Conservation (phyloP, 1,140 invertebrate genomes). For the Leptinotarsa texana region DNA sequence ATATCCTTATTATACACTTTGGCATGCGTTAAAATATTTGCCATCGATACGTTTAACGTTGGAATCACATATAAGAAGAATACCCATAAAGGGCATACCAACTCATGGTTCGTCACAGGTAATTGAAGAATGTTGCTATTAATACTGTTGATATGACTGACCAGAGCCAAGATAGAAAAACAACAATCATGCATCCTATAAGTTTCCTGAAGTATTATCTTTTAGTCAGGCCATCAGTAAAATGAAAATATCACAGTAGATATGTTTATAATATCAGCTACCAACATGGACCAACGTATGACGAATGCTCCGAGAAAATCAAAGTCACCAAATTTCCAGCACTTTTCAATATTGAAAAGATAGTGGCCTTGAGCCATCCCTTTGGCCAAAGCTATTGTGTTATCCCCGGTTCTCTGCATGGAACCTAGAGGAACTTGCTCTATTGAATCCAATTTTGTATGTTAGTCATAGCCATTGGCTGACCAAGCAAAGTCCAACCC, state of each 20-base stretch:
- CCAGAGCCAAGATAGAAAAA: constrained; percentile 58
- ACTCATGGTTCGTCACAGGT: constrained; percentile 66
- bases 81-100: constrained; percentile 70
- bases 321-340: constrained; percentile 75
- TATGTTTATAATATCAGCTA: constrained; percentile 63
- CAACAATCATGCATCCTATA: constrained; percentile 41
- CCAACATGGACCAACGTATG: constrained; percentile 63
- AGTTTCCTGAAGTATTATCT: constrained; percentile 48
- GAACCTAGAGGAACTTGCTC: constrained; percentile 77
- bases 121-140: constrained; percentile 61
- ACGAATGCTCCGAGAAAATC: constrained; percentile 78
- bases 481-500: constrained; percentile 95
- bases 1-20: constrained; percentile 54
- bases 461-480: constrained; percentile 91
- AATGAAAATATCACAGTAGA: constrained; percentile 61
- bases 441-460: constrained; percentile 81
- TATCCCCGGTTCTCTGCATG: constrained; percentile 81
- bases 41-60: constrained; percentile 56
- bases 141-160: constrained; percentile 59
- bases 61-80: constrained; percentile 62
- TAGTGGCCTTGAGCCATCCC: constrained; percentile 67
- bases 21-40: constrained; percentile 49
- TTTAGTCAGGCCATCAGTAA: constrained; percentile 51
- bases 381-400: constrained; percentile 70
- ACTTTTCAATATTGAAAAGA: constrained; percentile 58